These are phyloP conservation scores for Rousettus madagascariensis DNA, from an alignment of 2,797 vertebrate genomes.

Conservation along the genomic window DNA sequence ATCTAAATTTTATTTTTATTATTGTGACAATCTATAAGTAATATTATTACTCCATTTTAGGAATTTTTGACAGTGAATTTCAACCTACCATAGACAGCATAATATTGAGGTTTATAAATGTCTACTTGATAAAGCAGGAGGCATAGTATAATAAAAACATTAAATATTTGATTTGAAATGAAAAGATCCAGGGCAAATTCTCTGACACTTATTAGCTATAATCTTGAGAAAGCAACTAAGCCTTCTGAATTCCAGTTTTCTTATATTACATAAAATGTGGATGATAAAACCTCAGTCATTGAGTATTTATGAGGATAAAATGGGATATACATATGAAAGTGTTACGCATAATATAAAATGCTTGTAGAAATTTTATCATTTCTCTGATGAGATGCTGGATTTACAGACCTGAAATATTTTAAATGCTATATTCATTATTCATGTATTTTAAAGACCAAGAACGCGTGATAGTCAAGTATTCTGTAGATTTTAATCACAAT, in stretches of 20 bases:
- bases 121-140: neutral
- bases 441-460: neutral
- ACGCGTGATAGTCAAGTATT: neutral
- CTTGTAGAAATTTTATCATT: neutral
- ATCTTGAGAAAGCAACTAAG: constrained; percentile 10
- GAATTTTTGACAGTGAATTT: neutral
- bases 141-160: neutral
- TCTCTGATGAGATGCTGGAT: neutral
- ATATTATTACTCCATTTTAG: neutral
- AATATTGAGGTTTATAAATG: neutral
- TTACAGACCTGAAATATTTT: constrained; percentile 7
- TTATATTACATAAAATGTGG: neutral
- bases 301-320: constrained; percentile 5
- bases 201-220: neutral
- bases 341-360: neutral
- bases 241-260: neutral
- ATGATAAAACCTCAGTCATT: neutral
- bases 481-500: neutral
- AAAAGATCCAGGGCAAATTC: neutral
- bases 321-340: neutral
- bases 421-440: neutral
- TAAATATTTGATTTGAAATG: neutral
- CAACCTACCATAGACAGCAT: neutral
- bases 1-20: constrained; percentile 31
- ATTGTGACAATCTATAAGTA: neutral